Evolutionary conservation across 2,797 vertebrate genomes (phyloP), one percentile per base, ranked within the genome.

Genomic region (Sebastes kiyomatsui): DNA sequence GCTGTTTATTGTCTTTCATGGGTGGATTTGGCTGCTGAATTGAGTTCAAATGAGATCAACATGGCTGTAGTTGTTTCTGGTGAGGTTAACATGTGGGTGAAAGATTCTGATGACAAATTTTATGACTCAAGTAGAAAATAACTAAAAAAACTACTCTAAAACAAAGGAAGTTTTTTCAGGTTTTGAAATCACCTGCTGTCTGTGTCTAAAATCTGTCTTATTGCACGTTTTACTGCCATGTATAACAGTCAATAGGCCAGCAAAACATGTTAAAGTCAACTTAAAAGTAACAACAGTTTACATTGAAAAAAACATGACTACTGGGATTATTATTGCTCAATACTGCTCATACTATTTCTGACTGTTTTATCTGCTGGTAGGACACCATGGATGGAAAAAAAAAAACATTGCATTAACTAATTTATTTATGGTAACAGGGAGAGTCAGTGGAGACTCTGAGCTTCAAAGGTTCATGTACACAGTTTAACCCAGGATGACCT

Each of bases 401-500:
- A 52, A 52, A 71, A 27, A 22, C 12, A 33, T 22, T 72, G 22
- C 27, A 3, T 25, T 64, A 27, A 72, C 18, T 60, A 12, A 11
- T 79, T 71, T 18, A 32, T 73, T 76, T 27, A 66, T 55, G 28
- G 58, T 75, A 59, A 67, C 28, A 75, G 4, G 0, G 2, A 20
- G 18, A 62, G 6, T 55, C 3, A 30, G 14, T 25, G 64, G 22
- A 69, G 52, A 18, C n/a, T 18, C 38, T 67, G 22, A 3, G 55
- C 33, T 52, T 77, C 35, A 87, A 79, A 80, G 61, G 22, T 35
- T 56, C 14, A 30, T 59, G 27, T 4, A 32, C 23, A 77, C 32
- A 77, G 25, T 25, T 86, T 81, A 75, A 86, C 79, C 72, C 33
- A 58, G 42, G 23, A 54, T 82, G 79, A 88, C 81, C 81, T 77